These are phyloP conservation scores for Morbakka virulenta DNA, from an alignment of 30 jellyfish, hydroid and myxozoan genomes.

Conservation along the genomic window DNA sequence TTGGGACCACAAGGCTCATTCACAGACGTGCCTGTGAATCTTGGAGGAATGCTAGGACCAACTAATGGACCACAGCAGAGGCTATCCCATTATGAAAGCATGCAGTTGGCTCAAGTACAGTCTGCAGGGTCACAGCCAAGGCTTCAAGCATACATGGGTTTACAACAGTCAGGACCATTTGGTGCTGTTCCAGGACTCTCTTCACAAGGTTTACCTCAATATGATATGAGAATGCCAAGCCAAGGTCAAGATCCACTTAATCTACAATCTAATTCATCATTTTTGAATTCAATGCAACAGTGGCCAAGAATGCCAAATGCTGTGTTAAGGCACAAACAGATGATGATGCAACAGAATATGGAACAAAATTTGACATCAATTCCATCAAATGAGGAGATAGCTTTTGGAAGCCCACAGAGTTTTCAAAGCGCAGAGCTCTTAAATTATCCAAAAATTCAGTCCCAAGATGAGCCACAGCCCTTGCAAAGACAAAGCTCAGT, in stretches of 20 bases:
- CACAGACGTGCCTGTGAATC: constrained; percentile 60
- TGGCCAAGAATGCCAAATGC: constrained; percentile 67
- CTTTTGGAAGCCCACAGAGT: constrained; percentile 44
- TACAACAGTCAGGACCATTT: constrained; percentile 53
- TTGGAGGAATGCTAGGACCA: constrained; percentile 49
- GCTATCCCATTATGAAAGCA: constrained; percentile 33
- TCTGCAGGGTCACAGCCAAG: constrained; percentile 45
- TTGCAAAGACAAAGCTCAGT: no score
- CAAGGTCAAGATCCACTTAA: constrained; percentile 54
- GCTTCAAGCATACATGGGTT: constrained; percentile 52
- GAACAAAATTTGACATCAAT: constrained; percentile 36
- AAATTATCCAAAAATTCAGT: constrained; percentile 40
- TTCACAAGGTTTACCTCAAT: constrained; percentile 32
- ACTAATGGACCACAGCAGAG: constrained; percentile 50
- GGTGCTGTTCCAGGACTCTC: constrained; percentile 21
- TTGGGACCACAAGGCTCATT: constrained; percentile 66
- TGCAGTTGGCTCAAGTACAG: constrained; percentile 43
- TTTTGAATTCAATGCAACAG: constrained; percentile 36
- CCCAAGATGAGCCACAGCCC: no score
- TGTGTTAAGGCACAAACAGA: no score
- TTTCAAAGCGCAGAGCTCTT: constrained; percentile 48
- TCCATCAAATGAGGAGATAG: constrained; percentile 30
- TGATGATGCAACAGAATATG: constrained; percentile 49
- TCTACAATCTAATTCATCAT: constrained; percentile 48
- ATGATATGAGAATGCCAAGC: constrained; percentile 57